Evolutionary conservation across 2,797 vertebrate species (phyloP).

Genomic region (Geotrypetes seraphini): DNA sequence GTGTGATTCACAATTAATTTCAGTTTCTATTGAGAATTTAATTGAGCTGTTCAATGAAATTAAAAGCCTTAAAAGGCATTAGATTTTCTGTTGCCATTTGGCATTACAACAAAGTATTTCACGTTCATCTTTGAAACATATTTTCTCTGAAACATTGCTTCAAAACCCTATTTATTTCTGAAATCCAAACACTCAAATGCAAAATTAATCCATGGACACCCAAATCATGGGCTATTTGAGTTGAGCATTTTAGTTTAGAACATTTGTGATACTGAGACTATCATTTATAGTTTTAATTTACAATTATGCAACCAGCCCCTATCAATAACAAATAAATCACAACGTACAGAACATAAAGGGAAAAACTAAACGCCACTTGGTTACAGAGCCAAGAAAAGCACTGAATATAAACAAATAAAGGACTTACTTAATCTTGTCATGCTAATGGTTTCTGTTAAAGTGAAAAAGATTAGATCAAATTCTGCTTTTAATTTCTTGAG

Average conservation of each 20-base stretch:
- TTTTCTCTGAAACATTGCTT: too few species aligned
- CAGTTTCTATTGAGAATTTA: conserved; percentile 10
- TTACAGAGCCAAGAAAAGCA: conserved; percentile 22
- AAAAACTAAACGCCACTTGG: conserved; percentile 15
- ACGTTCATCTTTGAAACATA: too few species aligned
- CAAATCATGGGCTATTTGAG: conserved; percentile 15
- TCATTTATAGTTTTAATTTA: conserved; percentile 20
- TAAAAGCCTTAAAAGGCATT: conserved; percentile 14
- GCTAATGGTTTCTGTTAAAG: conserved; percentile 35
- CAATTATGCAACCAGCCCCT: conserved; percentile 19
- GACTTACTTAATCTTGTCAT: conserved; percentile 25
- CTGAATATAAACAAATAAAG: conserved; percentile 30
- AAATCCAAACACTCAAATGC: too few species aligned
- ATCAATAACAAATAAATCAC: conserved; percentile 28
- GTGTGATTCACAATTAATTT: conserved; percentile 2
- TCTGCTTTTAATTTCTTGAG: conserved; percentile 38
- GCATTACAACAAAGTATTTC: too few species aligned
- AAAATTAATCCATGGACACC: too few species aligned
- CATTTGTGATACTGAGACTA: neutral
- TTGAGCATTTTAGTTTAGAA: neutral
- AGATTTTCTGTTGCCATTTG: conserved; percentile 2
- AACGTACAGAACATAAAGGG: neutral
- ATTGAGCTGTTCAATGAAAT: conserved; percentile 13
- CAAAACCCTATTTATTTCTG: too few species aligned
- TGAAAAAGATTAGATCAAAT: conserved; percentile 41